These are phyloP conservation scores for Esox niger DNA, from an alignment of 2,113 vertebrate species.

Conservation along the genomic window DNA sequence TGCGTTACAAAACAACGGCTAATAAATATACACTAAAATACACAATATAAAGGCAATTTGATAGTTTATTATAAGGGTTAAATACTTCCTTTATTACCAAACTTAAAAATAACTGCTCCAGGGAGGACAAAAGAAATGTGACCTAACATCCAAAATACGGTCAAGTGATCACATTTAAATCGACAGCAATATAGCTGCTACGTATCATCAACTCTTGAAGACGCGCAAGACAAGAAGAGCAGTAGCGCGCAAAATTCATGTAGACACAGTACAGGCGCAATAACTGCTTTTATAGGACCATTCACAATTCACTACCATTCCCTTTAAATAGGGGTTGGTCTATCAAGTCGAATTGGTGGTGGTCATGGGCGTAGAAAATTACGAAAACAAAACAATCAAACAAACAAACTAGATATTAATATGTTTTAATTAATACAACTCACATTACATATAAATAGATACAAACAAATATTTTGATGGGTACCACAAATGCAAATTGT, in stretches of 20 bases:
- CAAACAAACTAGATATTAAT: neutral
- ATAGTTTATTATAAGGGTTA: neutral
- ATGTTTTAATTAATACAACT: accelerated
- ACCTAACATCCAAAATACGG: neutral
- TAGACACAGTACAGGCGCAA: neutral
- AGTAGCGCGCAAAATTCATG: conserved; percentile 25
- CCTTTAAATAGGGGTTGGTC: conserved; percentile 66
- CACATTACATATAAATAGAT: accelerated
- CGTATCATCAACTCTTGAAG: neutral
- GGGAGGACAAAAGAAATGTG: neutral
- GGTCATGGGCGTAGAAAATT: neutral
- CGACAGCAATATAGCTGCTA: neutral
- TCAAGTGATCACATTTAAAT: neutral
- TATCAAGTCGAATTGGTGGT: conserved; percentile 15
- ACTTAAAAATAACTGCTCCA: neutral
- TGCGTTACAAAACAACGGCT: conserved; percentile 26
- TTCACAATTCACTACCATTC: conserved; percentile 51
- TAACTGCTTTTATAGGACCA: conserved; percentile 11
- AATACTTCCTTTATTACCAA: neutral
- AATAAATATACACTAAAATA: neutral
- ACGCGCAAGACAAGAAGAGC: neutral
- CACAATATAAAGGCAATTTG: neutral
- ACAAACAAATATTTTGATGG: accelerated
- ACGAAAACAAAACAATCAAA: neutral
- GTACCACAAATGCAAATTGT: neutral